Evolutionary conservation across 1,140 invertebrate genomes (phyloP), one percentile per base, ranked within the genome.

Genomic region (Drosophila ironensis): DNA sequence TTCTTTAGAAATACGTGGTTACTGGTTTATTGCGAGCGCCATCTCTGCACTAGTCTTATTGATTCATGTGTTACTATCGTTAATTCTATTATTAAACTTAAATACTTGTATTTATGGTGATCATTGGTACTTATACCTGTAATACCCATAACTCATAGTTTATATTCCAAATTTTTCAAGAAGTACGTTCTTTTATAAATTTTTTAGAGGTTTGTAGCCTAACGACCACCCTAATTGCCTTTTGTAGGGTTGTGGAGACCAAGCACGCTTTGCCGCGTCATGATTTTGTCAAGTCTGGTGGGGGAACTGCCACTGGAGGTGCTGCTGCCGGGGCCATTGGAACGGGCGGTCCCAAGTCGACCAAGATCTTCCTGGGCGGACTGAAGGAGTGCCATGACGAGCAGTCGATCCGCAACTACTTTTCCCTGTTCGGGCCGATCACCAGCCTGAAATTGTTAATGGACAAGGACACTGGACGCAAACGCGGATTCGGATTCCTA

Each of bases 231-330:
- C 8, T 33, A 20, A 24, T 64, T 87, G 14, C 47, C 42, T 28
- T 16, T 28, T 22, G 12, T 27, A 92, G 98, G 66, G 95, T 97
- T 51, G 98, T 99, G 0, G 98, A 99, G 90, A 97, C 98, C 0
- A 99, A 99, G 89, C 91, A 98, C 75, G 98, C 98, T 4, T 96
- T 99, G 33, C 98, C 98, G 1, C 93, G 97, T 86, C 93, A 97
- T 91, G 96, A 98, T 87, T 96, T 96, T 77, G 95, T 94, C 40
- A 94, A 94, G 76, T 95, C 95, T 0, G 54, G 25, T 14, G 16
- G n/a, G n/a, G n/a, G 14, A 5, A 25, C 45, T 22, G 14, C 9
- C 2, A n/a, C n/a, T 4, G 2, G n/a, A 20, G 24, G 4, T n/a
- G n/a, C 7, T 6, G 14, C 7, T 14, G 12, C 2, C 3, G 19